phyloP scores from a whole-genome alignment of 2,888 invertebrate species.

The Romanomermis culicivorax region DNA sequence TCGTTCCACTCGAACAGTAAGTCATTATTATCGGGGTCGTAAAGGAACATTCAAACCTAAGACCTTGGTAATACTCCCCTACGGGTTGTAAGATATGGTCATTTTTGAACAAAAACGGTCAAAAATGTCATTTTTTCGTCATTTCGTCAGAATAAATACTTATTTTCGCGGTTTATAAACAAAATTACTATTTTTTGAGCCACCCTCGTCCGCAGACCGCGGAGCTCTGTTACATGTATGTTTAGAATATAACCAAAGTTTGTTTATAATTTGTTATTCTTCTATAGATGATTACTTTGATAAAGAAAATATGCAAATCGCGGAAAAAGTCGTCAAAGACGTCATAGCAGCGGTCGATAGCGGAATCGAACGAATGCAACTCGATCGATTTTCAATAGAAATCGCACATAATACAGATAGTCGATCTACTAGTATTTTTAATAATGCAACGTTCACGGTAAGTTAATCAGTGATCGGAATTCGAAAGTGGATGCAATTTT shows the following conservation, averaged over 20 bases:
- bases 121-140: too few species aligned
- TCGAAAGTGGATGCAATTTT: neutral
- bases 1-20: too few species aligned
- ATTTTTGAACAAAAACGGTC: too few species aligned
- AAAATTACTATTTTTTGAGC: too few species aligned
- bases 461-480: neutral
- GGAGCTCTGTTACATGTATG: too few species aligned
- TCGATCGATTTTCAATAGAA: slow-evolving; percentile 65
- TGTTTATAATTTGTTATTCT: neutral
- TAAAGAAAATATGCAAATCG: neutral
- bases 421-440: slow-evolving; percentile 53
- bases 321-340: slow-evolving; percentile 7
- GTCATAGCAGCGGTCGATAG: slow-evolving; percentile 69
- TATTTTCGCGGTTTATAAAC: too few species aligned
- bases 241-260: neutral
- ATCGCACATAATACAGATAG: slow-evolving; percentile 77
- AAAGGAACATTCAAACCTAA: too few species aligned
- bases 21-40: too few species aligned
- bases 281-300: slow-evolving; percentile 1
- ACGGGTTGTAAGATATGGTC: too few species aligned
- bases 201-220: too few species aligned
- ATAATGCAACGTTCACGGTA: slow-evolving; percentile 54
- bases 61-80: too few species aligned
- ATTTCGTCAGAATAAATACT: too few species aligned
- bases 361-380: slow-evolving; percentile 72